Base-by-base conservation (phyloP, 2,888 invertebrate genomes). In the Pristionchus fissidentatus region DNA sequence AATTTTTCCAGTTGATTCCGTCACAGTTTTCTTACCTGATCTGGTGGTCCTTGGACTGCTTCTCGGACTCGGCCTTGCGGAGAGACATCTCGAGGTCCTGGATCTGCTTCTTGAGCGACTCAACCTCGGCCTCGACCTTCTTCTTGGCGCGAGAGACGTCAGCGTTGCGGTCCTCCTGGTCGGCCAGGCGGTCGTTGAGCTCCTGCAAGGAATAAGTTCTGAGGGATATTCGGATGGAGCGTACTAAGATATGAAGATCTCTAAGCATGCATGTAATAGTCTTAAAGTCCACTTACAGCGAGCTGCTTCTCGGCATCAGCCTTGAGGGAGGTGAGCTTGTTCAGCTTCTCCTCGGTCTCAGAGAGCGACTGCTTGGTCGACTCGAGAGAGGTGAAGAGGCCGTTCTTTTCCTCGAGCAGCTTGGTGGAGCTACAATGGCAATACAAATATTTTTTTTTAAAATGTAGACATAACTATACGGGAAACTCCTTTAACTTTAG, bases 311-410 rank as follows among this genome's bases (percentile, higher is more conserved):
- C 98, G 94, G 97, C 95, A 94, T 99, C 99, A 93, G 95, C 95
- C 95, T 99, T 99, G 94, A 98, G 98, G 87, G 96, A 96, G 95
- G 97, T 97, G 93, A 98, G 94, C 94, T 98, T 98, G 95, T 97
- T 97, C 95, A 99, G 97, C 94, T 97, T 96, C 93, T 99, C 98
- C 93, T 99, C 99, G 93, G 88, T 85, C 70, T 91, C 91, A 79
- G 90, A 89, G 41, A 91, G 87, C 73, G 88, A 86, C 83, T 86
- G 87, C 87, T 91, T 91, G 84, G 89, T 86, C 62, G 80, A 84
- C 75, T 91, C 91, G 83, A 91, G 85, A 91, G 95, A 95, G 91
- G 95, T 87, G 89, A 90, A 90, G 83, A 90, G 87, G 19, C 82
- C 60, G 78, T 88, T 88, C 87, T 88, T 89, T 87, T 89, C 89